These are phyloP conservation scores for Morpho deidamia DNA, from an alignment of 2,888 invertebrate species.

Conservation along the genomic window DNA sequence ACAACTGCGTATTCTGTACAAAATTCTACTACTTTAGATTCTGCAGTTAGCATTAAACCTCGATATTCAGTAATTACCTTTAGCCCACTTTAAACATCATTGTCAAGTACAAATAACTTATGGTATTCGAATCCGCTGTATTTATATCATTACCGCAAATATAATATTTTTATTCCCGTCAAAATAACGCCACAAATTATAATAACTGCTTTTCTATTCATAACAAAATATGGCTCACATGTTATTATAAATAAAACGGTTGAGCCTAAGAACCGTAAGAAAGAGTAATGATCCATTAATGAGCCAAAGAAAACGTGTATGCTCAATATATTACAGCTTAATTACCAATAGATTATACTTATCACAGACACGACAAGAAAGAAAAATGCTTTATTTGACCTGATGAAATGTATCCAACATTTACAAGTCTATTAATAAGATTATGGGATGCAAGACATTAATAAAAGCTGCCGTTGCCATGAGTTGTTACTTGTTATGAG, in stretches of 20 bases:
- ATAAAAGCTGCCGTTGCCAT: slow-evolving; percentile 1
- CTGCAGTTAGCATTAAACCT: too few species aligned
- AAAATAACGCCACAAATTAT: slow-evolving; percentile 8
- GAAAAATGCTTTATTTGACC: slow-evolving; percentile 61
- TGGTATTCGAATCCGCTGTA: neutral
- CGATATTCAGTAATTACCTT: too few species aligned
- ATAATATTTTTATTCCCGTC: slow-evolving; percentile 6
- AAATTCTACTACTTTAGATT: too few species aligned
- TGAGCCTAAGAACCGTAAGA: slow-evolving; percentile 49
- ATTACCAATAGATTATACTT: slow-evolving; percentile 74
- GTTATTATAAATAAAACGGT: slow-evolving; percentile 42
- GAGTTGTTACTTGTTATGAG: too few species aligned
- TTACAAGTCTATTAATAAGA: slow-evolving; percentile 66
- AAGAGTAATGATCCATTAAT: slow-evolving; percentile 65
- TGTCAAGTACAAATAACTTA: too few species aligned
- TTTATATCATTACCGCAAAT: neutral
- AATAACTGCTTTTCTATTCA: slow-evolving; percentile 6
- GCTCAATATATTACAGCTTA: slow-evolving; percentile 66
- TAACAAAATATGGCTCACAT: slow-evolving; percentile 1
- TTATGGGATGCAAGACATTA: slow-evolving; percentile 29
- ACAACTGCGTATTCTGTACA: too few species aligned
- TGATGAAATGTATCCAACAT: slow-evolving; percentile 55
- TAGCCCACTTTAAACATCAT: too few species aligned
- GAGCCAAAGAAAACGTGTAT: slow-evolving; percentile 57
- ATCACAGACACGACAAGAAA: slow-evolving; percentile 44